Evolutionary conservation across 2,888 invertebrate genomes (phyloP), one percentile per base, ranked within the genome.

Genomic region (Nomada fabriciana): DNA sequence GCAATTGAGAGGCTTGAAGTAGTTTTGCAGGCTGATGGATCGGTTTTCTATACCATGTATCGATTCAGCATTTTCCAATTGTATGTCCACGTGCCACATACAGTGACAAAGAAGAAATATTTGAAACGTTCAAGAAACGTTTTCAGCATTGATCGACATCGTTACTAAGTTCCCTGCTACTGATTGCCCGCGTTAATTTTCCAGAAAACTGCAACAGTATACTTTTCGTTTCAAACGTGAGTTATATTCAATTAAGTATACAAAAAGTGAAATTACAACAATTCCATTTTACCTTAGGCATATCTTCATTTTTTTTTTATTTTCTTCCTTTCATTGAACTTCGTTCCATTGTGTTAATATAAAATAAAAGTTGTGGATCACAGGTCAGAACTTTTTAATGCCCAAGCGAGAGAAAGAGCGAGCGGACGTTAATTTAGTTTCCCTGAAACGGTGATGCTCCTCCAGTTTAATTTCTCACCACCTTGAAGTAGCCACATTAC

Each of bases 401-500:
- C 42, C 20, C 61, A 7, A 25, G 20, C 29, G 63, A 50, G 63
- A 13, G 55, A 47, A 59, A 65, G 53, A 69, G 76, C 25, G 53
- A 55, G 63, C 55, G 69, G 47, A 47, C 20, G 36, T 61, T 76
- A 76, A 76, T 76, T 76, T 63, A 76, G 70, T 76, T 76, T 64
- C 23, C 23, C 18, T 29, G 63, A 57, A 20, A 42, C 23, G 47
- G 69, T 47, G 70, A 70, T 63, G 76, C 63, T 64, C 47, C 50
- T 65, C 20, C 70, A 29, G 63, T 76, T 76, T 76, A 76, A 76
- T 76, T 69, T 70, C 60, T 63, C 67, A 55, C 64, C 74, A 47
- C 52, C 29, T 65, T 64, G 50, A 67, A 52, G 29, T 55, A 55
- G 20, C 72, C 64, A 29, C 55, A 57, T 73, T 57, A 57, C 70